phyloP scores from a whole-genome alignment of 2,888 invertebrate genomes.

The Polydrusus tereticollis region DNA sequence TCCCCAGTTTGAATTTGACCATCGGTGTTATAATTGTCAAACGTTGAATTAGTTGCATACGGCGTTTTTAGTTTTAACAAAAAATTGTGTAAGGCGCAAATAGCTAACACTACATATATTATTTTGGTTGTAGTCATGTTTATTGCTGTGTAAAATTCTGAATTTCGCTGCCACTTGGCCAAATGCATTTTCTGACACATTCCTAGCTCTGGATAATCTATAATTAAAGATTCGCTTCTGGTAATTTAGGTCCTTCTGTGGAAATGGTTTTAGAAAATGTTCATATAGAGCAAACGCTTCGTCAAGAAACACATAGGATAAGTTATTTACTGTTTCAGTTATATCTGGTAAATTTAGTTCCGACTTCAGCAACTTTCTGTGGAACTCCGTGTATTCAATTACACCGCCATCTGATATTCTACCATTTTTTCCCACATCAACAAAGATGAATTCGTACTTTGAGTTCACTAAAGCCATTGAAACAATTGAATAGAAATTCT shows the following conservation, averaged over 20 bases:
- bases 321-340: neutral
- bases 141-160: too few species aligned
- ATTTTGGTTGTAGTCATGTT: too few species aligned
- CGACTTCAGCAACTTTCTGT: constrained; percentile 10
- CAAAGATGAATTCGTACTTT: constrained; percentile 39
- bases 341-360: constrained; percentile 12
- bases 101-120: too few species aligned
- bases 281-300: neutral
- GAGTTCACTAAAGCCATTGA: constrained; percentile 39
- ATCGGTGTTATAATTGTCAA: too few species aligned
- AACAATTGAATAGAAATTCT: constrained; percentile 19
- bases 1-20: too few species aligned
- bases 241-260: neutral
- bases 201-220: neutral
- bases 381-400: constrained; percentile 33
- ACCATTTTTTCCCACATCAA: constrained; percentile 41
- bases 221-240: neutral
- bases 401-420: constrained; percentile 40
- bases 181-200: neutral
- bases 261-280: neutral
- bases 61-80: too few species aligned
- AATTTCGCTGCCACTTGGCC: too few species aligned
- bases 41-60: too few species aligned
- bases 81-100: too few species aligned
- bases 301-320: neutral